phyloP scores from a whole-genome alignment of 35 echinoderm and acorn worm genomes.

The Ophiothrix spiculata region DNA sequence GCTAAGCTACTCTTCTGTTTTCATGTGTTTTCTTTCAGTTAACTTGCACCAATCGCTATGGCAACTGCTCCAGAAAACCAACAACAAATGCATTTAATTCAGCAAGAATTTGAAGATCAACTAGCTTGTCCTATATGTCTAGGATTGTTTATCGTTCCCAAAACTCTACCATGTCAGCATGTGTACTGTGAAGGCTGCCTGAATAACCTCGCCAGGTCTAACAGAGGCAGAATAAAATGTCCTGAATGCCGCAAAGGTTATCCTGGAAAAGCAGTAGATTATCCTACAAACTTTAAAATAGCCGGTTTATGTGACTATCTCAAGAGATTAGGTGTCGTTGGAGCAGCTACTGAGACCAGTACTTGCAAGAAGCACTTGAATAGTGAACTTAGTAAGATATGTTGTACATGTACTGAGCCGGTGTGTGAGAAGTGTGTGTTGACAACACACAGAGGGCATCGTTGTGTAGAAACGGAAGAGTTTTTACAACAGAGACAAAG shows the following conservation, averaged over 20 bases:
- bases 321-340: not conserved
- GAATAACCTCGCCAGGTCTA: not conserved
- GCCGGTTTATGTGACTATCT: not conserved
- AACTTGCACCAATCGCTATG: not conserved
- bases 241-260: not conserved
- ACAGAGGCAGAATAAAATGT: not conserved
- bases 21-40: conserved; percentile 7
- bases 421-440: not conserved
- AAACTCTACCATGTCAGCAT: not conserved
- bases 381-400: not conserved
- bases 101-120: not conserved
- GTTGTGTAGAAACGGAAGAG: not conserved
- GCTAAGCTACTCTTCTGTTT: too few relatives aligned
- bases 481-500: not conserved
- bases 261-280: not conserved
- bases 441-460: not conserved
- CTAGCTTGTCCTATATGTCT: not conserved
- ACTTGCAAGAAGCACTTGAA: not conserved
- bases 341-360: not conserved
- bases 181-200: not conserved
- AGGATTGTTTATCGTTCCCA: not conserved
- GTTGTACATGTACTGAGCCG: not conserved
- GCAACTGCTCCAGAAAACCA: not conserved
- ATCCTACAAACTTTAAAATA: not conserved
- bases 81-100: not conserved